Percentiles rank a stretch among this genome's conserved stretches.
Evolutionary conservation across 2,113 vertebrate species (phyloP).

Genomic region (Zapus hudsonius): DNA sequence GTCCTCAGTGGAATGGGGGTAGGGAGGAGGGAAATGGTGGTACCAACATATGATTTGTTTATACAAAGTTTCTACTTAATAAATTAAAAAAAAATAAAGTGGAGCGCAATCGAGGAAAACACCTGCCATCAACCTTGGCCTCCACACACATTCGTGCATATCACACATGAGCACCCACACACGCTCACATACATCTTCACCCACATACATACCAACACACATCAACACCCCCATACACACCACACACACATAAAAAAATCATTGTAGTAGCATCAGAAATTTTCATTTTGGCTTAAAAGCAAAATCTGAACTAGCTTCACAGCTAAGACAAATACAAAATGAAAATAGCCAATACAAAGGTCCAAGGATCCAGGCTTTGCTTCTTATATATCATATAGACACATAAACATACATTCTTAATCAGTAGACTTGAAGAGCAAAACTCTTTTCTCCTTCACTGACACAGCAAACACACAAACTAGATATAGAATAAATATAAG

Average conservation of each 20-base stretch:
- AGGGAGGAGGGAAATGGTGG: no score
- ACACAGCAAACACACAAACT: not conserved
- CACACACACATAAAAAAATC: not conserved
- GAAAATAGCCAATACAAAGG: conserved; percentile 20
- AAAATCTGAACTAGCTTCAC: conserved; percentile 17
- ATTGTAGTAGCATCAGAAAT: conserved; percentile 26
- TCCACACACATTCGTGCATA: no score
- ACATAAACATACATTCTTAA: not conserved
- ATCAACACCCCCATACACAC: no score
- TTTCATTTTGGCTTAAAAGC: conserved; percentile 41
- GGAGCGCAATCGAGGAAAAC: no score
- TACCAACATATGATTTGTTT: no score
- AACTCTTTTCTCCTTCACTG: not conserved
- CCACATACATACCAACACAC: no score
- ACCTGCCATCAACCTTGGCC: no score
- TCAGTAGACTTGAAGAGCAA: not conserved
- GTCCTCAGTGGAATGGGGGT: no score
- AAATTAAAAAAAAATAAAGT: no score
- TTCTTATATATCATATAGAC: not conserved
- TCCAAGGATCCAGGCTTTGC: conserved; percentile 10
- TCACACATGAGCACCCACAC: no score
- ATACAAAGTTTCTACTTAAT: no score
- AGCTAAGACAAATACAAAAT: conserved; percentile 46
- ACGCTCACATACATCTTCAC: no score
- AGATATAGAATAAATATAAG: not conserved